phyloP scores from a whole-genome alignment of 2,113 vertebrate genomes.

The Pterocles gutturalis region DNA sequence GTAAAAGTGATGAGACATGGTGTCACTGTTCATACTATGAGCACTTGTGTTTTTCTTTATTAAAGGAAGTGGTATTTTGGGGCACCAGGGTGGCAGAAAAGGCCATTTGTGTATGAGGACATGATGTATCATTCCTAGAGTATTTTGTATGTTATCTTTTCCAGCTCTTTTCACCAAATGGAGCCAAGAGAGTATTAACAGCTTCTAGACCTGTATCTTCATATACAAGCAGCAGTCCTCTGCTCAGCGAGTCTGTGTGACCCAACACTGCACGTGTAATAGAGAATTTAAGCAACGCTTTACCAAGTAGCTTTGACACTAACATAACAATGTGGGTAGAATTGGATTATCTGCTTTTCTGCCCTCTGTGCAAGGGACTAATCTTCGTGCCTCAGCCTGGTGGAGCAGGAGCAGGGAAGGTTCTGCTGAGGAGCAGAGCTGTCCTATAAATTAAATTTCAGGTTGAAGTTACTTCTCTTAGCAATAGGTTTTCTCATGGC shows the following conservation, averaged over 20 bases:
- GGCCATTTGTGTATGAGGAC: neutral
- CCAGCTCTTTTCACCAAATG: neutral
- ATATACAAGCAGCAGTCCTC: fast-evolving
- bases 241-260: neutral
- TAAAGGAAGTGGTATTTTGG: neutral
- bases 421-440: neutral
- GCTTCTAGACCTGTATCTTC: neutral
- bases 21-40: neutral
- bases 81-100: neutral
- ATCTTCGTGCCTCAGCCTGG: neutral
- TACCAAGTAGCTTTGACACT: neutral
- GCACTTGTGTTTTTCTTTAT: neutral
- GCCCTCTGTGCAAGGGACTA: fast-evolving
- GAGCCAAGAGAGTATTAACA: neutral
- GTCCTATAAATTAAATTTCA: neutral
- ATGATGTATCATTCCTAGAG: fast-evolving
- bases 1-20: neutral
- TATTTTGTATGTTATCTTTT: neutral
- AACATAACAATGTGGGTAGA: neutral
- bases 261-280: neutral
- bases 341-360: neutral
- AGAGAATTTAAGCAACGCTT: neutral
- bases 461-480: neutral
- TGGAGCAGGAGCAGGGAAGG: neutral
- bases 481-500: neutral